Evolutionary conservation across 2,888 invertebrate species (phyloP), one percentile per base, ranked within the genome.

Genomic region (Eilema depressum): DNA sequence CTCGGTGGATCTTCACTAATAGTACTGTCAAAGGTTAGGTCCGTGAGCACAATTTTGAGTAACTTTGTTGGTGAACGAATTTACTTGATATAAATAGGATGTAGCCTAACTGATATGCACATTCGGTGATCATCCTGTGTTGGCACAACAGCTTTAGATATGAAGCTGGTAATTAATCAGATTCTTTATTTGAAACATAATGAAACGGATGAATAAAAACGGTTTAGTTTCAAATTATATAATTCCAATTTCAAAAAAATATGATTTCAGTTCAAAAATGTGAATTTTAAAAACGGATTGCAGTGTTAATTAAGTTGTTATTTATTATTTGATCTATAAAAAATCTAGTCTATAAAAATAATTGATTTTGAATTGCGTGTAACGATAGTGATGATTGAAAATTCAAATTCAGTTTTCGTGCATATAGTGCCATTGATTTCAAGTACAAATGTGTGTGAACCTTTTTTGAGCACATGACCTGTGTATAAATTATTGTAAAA

Each of bases 11-110:
- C 83, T 82, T 78, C 80, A 83, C 79, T 80, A 75, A 75, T 78
- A 81, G 78, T 81, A 73, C 86, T 90, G 93, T 91, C 93, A 95
- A 95, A 95, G 95, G 94, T 95, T 92, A 94, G 86, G 83, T 85
- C 90, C 91, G 93, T 92, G 93, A 92, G 90, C 83, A 83, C 81
- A 86, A 82, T 82, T 92, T 90, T 87, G 87, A 89, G 89, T 90
- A 91, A 91, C 85, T 80, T 83, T 79, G 83, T 85, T 84, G 85
- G 90, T 91, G 93, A 94, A 90, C 93, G 94, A 94, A 91, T 91
- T 92, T 87, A 89, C 88, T 88, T 87, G 88, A 92, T 94, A 95
- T 95, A 95, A 94, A 95, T 94, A 92, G 93, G 89, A 88, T 90
- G 88, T 83, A 83, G 80, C 81, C 74, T 84, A 81, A 77, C 80